phyloP scores from a whole-genome alignment of 2,797 vertebrate genomes.

The Mormyrops boulengeri region DNA sequence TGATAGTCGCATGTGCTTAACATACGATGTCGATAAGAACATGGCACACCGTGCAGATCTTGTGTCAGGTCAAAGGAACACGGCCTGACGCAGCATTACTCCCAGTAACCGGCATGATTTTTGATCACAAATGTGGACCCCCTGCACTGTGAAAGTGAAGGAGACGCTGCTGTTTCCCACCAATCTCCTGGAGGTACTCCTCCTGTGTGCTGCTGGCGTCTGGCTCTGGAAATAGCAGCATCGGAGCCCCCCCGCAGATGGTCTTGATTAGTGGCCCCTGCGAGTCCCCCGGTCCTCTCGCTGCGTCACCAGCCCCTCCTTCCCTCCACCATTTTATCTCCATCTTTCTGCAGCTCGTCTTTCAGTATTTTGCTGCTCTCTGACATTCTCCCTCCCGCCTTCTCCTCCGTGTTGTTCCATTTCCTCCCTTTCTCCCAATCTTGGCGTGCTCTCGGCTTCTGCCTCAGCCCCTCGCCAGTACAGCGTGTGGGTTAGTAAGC shows the following conservation, averaged over 20 bases:
- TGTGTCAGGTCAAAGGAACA: background rate
- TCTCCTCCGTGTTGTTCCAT: background rate
- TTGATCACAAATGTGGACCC: background rate
- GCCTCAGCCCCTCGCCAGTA: background rate
- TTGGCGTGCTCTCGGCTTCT: background rate
- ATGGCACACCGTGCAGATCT: background rate
- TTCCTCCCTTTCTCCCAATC: background rate
- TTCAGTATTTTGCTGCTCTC: background rate
- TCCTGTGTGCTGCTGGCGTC: background rate
- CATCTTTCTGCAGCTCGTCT: background rate
- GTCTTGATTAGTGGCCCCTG: slow-evolving; percentile 59
- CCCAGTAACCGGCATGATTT: background rate
- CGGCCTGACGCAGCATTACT: background rate
- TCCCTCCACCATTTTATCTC: slow-evolving; percentile 27
- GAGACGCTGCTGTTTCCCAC: background rate
- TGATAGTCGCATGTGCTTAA: background rate
- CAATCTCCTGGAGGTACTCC: background rate
- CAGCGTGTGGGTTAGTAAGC: background rate
- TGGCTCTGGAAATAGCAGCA: background rate
- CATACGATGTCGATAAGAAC: background rate
- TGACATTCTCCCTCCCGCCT: background rate
- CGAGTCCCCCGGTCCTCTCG: slow-evolving; percentile 36
- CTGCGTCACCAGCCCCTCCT: slow-evolving; percentile 31
- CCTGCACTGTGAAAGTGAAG: background rate
- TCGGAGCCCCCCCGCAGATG: slow-evolving; percentile 46